Conservation (phyloP, 2,888 invertebrate genomes). For the Trisateles emortualis region DNA sequence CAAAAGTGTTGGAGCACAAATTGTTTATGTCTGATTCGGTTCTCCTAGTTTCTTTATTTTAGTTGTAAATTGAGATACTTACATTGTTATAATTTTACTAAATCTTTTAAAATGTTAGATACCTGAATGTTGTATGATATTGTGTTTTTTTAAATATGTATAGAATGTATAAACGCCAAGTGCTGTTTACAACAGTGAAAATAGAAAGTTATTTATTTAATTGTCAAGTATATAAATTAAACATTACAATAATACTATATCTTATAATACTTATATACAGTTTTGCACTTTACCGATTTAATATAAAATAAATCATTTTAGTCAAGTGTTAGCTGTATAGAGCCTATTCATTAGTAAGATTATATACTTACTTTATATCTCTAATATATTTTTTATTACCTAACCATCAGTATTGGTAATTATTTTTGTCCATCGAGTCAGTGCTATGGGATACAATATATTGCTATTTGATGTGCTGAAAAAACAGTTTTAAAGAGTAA, state of each 20-base stretch:
- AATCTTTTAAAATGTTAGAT: slow-evolving; percentile 25
- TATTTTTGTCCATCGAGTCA: slow-evolving; percentile 47
- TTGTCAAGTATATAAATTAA: background rate
- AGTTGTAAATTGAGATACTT: slow-evolving; percentile 33
- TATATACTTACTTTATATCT: slow-evolving; percentile 9
- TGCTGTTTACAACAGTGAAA: slow-evolving; percentile 26
- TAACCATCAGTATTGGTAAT: slow-evolving; percentile 40
- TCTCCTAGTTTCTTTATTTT: slow-evolving; percentile 25
- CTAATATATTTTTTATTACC: slow-evolving; percentile 16
- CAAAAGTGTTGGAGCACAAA: slow-evolving; percentile 68
- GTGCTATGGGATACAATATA: slow-evolving; percentile 43
- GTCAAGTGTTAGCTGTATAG: slow-evolving; percentile 9
- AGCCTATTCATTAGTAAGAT: slow-evolving; percentile 15
- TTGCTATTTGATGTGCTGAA: slow-evolving; percentile 54
- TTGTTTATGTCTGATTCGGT: slow-evolving; percentile 40
- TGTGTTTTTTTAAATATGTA: slow-evolving; percentile 22
- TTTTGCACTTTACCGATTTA: slow-evolving; percentile 10
- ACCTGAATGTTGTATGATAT: slow-evolving; percentile 30
- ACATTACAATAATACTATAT: no score
- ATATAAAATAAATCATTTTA: slow-evolving; percentile 7
- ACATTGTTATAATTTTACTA: slow-evolving; percentile 28
- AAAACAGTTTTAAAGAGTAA: slow-evolving; percentile 54
- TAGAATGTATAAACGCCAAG: slow-evolving; percentile 28
- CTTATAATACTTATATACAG: no score
- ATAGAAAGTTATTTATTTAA: slow-evolving; percentile 1